A percentile compares a stretch with the other conserved stretches of the same genome.
These are phyloP conservation scores for Cervus canadensis DNA, from an alignment of 2,113 vertebrate genomes.

Conservation along the genomic window DNA sequence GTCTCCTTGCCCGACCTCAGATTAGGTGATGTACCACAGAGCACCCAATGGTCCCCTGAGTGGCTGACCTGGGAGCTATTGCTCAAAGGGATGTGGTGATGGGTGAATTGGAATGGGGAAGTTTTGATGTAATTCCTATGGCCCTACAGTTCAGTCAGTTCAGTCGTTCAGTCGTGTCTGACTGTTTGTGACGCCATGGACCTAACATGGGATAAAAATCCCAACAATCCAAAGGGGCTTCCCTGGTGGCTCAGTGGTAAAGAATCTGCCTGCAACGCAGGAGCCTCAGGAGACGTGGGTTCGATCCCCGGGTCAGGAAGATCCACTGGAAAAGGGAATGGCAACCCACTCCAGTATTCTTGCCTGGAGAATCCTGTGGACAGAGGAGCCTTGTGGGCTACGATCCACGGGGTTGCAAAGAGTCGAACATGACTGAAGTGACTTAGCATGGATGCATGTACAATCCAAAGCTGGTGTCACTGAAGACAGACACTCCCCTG, in stretches of 20 bases:
- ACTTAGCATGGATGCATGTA: not conserved
- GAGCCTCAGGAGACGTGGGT: not conserved
- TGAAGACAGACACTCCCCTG: constrained; percentile 2
- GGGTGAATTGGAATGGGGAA: not conserved
- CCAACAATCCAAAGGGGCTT: not conserved
- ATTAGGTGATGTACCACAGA: not conserved
- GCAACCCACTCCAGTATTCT: not conserved
- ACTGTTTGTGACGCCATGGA: not conserved
- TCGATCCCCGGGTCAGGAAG: fast-evolving
- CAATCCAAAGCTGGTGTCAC: not conserved
- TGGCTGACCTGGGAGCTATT: not conserved
- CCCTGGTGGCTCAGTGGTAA: not conserved
- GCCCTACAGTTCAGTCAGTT: not conserved
- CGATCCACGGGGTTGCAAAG: not conserved
- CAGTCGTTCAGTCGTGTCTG: not conserved
- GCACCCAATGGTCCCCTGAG: fast-evolving
- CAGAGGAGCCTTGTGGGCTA: not conserved
- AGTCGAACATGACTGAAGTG: not conserved
- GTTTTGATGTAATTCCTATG: not conserved
- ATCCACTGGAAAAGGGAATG: not conserved
- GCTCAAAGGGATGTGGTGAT: not conserved
- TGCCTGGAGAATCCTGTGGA: not conserved
- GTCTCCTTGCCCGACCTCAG: not conserved
- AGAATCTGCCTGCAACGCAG: not conserved
- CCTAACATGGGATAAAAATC: not conserved